These are phyloP conservation scores for Seira musarum DNA, from an alignment of 2,888 invertebrate species.

Conservation along the genomic window DNA sequence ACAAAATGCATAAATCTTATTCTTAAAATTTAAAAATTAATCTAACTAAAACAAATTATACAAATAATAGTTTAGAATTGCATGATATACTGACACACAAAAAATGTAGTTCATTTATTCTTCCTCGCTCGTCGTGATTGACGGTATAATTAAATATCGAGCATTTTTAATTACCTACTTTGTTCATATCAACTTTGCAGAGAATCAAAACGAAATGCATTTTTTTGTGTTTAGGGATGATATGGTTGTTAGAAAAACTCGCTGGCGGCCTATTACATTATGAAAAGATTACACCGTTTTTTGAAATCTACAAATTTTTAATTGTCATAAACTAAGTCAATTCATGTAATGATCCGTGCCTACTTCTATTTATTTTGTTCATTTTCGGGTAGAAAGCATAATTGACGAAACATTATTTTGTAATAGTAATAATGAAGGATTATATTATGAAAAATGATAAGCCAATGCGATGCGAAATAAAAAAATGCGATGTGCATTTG, in stretches of 20 bases:
- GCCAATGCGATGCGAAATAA: conserved; percentile 42
- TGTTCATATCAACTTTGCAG: conserved; percentile 12
- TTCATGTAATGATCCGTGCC: conserved; percentile 51
- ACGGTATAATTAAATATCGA: conserved; percentile 20
- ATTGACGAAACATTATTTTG: conserved; percentile 57
- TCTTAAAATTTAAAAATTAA: background rate
- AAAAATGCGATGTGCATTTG: conserved; percentile 45
- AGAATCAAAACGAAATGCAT: conserved; percentile 44
- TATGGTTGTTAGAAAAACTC: background rate
- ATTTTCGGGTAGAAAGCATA: conserved; percentile 49
- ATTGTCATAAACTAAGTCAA: conserved; percentile 57
- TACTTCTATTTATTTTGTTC: conserved; percentile 59
- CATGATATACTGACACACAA: conserved; percentile 1
- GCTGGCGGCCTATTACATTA: conserved; percentile 22
- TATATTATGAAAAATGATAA: conserved; percentile 25
- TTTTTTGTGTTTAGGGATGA: conserved; percentile 32
- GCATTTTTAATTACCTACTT: conserved; percentile 44
- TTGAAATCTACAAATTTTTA: conserved; percentile 56
- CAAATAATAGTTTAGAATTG: conserved; percentile 2
- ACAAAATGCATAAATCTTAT: conserved; percentile 5
- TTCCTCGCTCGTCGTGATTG: background rate
- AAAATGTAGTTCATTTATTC: conserved; percentile 8
- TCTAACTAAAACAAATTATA: background rate
- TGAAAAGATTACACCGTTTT: conserved; percentile 31
- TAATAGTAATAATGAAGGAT: conserved; percentile 43